A percentile compares a stretch with the other conserved stretches of the same genome.
Evolutionary conservation across 2,888 invertebrate genomes (phyloP).

Genomic region (Rhimphoctona megacephalus): DNA sequence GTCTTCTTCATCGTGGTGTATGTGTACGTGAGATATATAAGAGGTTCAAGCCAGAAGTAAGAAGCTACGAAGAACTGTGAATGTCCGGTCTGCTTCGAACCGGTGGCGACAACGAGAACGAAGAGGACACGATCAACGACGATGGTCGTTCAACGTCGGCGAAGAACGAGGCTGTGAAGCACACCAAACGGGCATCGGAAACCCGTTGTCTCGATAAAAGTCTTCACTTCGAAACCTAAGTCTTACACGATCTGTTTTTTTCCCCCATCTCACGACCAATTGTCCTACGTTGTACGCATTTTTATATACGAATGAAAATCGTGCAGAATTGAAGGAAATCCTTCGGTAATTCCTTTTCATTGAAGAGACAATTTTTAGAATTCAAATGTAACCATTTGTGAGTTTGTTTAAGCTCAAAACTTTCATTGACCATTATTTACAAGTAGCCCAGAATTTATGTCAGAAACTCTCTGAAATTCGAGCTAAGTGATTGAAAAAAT

Average conservation of each 20-base stretch:
- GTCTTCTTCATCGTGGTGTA: slow-evolving; percentile 38
- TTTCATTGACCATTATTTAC: not conserved
- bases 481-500: not conserved
- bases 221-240: slow-evolving; percentile 31
- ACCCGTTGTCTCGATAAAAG: slow-evolving; percentile 51
- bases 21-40: slow-evolving; percentile 59
- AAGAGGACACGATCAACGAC: slow-evolving; percentile 17
- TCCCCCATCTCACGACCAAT: not conserved
- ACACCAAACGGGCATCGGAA: slow-evolving; percentile 19
- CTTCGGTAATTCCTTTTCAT: not conserved
- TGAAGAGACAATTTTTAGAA: not conserved
- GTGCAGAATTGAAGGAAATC: not conserved
- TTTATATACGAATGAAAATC: not conserved
- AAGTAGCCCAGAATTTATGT: not conserved
- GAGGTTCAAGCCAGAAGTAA: slow-evolving; percentile 47
- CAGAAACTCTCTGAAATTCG: not conserved
- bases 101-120: slow-evolving; percentile 29
- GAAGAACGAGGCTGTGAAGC: slow-evolving; percentile 30
- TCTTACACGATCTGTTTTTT: slow-evolving; percentile 24
- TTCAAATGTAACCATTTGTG: not conserved
- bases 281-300: not conserved
- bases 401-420: not conserved
- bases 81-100: slow-evolving; percentile 52
- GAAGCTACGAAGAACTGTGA: slow-evolving; percentile 56
- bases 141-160: slow-evolving; percentile 41